A percentile compares a stretch with the other conserved stretches of the same genome.
These are phyloP conservation scores for Temnopleurus reevesii DNA, from an alignment of 53 echinoderm and acorn worm genomes.

Conservation along the genomic window DNA sequence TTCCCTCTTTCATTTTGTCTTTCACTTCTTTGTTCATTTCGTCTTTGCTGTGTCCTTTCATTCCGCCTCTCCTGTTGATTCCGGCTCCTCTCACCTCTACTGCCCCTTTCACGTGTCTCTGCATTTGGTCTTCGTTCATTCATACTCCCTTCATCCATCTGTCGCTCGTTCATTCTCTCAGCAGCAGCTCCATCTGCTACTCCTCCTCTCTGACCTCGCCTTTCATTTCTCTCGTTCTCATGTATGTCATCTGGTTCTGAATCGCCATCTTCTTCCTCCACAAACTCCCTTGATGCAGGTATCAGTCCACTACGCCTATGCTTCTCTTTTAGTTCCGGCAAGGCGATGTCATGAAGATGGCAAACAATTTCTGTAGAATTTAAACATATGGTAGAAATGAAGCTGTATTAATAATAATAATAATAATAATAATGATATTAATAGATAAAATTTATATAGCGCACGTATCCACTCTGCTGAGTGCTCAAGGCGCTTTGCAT, in stretches of 20 bases:
- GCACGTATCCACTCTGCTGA: no score
- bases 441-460: no score
- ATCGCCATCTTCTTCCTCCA: background rate
- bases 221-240: background rate
- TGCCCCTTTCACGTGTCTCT: no score
- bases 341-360: background rate
- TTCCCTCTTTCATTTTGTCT: background rate
- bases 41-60: no score
- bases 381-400: no score
- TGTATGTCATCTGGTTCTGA: background rate
- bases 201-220: background rate
- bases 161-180: background rate
- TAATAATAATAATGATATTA: no score
- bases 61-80: background rate
- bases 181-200: background rate
- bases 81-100: background rate
- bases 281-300: background rate
- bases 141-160: background rate
- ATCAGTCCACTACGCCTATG: background rate
- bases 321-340: background rate
- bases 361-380: conserved; percentile 15
- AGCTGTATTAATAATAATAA: no score
- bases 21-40: background rate
- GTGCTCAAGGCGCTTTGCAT: no score
- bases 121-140: background rate